Evolutionary conservation across 2,113 vertebrate genomes (phyloP), one percentile per base, ranked within the genome.

Genomic region (Passer montanus): DNA sequence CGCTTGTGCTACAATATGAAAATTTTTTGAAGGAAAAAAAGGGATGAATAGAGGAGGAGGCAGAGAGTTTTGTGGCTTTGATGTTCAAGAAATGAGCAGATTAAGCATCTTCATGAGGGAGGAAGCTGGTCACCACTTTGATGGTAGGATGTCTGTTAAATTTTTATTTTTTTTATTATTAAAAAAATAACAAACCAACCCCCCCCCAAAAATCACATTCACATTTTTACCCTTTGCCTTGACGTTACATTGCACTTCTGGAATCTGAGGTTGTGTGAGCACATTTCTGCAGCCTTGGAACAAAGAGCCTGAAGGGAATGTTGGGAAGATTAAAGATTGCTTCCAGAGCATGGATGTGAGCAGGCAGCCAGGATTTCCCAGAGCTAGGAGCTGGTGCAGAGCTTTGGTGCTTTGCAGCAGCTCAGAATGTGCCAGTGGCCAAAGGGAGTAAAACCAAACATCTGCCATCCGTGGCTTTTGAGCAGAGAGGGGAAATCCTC

Each of bases 381-480:
- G 72, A 87, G 94, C 84, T 47, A 24, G 68, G 84, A 88, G 84
- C 81, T 92, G 58, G 35, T 79, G 86, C 62, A 63, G 75, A 62
- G 77, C 78, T 47, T 56, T 50, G 60, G 66, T 8, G 6, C 70
- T 86, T 39, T 37, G 23, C 28, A 88, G 76, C 70, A 94, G 82
- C 72, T 91, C 91, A 70, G 84, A 85, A 56, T 84, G 68, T 95
- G 94, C 87, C 19, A 2, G 39, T 10, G 64, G 88, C 90, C 87
- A 84, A 90, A 84, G 93, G 84, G 88, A 82, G 88, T 26, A 87
- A 92, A 95, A 10, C 58, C 55, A 75, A 94, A 84, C 91, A 87
- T 90, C 95, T 96, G 94, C 83, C 75, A 81, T 16, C 84, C 9
- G 2, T 92, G 95, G 73, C 89, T 94, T 88, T 30, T 77, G 94